Evolutionary conservation across 2,888 invertebrate species (phyloP).

Genomic region (Volucella bombylans): DNA sequence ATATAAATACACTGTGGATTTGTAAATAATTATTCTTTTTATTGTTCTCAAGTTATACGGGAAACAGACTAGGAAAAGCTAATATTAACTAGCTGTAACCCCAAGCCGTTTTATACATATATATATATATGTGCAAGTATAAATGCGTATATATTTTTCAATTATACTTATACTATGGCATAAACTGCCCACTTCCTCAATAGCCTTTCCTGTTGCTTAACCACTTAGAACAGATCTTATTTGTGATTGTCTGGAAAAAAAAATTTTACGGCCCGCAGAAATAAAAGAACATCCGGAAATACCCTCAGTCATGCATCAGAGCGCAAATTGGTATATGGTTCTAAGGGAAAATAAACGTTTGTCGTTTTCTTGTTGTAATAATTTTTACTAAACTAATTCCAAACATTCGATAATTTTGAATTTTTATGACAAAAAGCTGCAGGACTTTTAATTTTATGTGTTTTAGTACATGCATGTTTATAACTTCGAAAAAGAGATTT

Average conservation of each 20-base stretch:
- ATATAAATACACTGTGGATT: no score
- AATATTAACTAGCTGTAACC: not conserved
- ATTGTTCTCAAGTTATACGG: conserved; percentile 31
- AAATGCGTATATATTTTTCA: not conserved
- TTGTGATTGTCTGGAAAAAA: conserved; percentile 21
- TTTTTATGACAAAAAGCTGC: no score
- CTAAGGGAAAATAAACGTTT: not conserved
- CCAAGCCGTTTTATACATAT: no score
- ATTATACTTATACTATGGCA: conserved; percentile 27
- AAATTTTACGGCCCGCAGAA: conserved; percentile 32
- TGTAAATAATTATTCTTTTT: not conserved
- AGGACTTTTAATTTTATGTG: no score
- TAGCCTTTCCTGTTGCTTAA: conserved; percentile 21
- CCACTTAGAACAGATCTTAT: conserved; percentile 31
- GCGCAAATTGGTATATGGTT: conserved; percentile 39
- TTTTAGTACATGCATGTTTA: no score
- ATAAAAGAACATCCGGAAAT: conserved; percentile 43
- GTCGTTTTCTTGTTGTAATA: conserved; percentile 20
- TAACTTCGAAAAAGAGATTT: no score
- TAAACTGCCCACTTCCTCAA: conserved; percentile 35
- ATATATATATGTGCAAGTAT: no score
- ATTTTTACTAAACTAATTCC: no score
- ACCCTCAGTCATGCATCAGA: conserved; percentile 52
- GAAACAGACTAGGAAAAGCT: conserved; percentile 14
- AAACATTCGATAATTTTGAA: no score